phyloP scores from a whole-genome alignment of 2,113 vertebrate species.

The Columba janthina region DNA sequence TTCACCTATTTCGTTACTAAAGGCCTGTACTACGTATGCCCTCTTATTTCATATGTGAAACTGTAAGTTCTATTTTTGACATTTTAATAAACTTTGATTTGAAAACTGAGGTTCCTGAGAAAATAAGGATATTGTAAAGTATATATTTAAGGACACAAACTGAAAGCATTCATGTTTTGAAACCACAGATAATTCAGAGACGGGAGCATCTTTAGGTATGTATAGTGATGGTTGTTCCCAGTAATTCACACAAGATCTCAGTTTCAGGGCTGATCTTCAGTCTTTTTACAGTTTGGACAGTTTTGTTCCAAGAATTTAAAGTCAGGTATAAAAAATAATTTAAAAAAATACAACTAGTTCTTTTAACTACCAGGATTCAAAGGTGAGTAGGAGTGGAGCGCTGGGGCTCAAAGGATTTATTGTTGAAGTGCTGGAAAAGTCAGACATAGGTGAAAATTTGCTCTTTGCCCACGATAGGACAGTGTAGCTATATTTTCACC shows the following conservation, averaged over 20 bases:
- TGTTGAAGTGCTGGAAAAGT: background rate
- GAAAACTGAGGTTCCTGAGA: slow-evolving; percentile 34
- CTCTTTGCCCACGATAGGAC: accelerated
- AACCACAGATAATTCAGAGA: background rate
- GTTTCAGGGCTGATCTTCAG: background rate
- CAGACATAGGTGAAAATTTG: accelerated
- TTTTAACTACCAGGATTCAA: accelerated
- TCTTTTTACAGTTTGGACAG: background rate
- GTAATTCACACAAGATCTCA: accelerated
- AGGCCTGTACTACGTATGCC: slow-evolving; percentile 34
- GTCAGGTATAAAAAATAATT: background rate
- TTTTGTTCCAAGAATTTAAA: background rate
- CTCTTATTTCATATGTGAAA: slow-evolving; percentile 17
- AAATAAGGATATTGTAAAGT: background rate
- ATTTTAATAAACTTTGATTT: slow-evolving; percentile 77
- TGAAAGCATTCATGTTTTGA: background rate
- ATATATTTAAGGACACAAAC: accelerated
- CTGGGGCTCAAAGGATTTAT: background rate
- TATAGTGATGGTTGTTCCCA: accelerated
- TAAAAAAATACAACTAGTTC: background rate
- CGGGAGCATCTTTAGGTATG: background rate
- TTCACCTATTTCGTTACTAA: slow-evolving; percentile 32
- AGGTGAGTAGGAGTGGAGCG: background rate
- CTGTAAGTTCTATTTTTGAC: slow-evolving; percentile 71
- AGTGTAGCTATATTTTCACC: background rate